A percentile compares a stretch with the other conserved stretches of the same genome.
These are phyloP conservation scores for Hirtodrosophila histrioides DNA, from an alignment of 2,888 invertebrate genomes.

Conservation along the genomic window DNA sequence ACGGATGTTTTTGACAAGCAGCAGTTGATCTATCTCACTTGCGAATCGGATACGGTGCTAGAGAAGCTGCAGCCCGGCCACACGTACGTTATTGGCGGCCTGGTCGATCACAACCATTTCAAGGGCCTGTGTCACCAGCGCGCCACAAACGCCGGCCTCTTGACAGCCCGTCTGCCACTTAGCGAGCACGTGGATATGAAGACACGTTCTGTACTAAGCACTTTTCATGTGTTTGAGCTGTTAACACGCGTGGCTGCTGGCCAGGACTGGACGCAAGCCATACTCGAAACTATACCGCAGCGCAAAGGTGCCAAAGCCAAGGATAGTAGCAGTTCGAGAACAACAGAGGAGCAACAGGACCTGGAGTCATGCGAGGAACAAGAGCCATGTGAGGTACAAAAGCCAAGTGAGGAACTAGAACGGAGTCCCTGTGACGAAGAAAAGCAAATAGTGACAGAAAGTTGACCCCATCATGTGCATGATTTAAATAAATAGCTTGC, in stretches of 20 bases:
- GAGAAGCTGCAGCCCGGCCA: constrained; percentile 89
- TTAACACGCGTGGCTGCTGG: constrained; percentile 91
- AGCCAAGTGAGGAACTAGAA: neutral
- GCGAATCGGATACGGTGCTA: constrained; percentile 96
- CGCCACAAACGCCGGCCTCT: constrained; percentile 91
- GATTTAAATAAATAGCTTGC: neutral
- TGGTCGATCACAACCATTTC: constrained; percentile 98
- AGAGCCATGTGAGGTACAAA: neutral
- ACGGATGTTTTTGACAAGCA: constrained; percentile 90
- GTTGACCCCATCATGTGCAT: constrained; percentile 22
- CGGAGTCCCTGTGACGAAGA: neutral
- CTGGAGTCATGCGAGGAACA: neutral
- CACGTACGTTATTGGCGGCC: constrained; percentile 97
- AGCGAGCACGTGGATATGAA: constrained; percentile 95
- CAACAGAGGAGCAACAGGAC: neutral
- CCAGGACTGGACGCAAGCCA: constrained; percentile 90
- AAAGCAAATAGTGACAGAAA: neutral
- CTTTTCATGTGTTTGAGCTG: constrained; percentile 97
- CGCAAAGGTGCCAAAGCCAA: constrained; percentile 89
- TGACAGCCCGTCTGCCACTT: constrained; percentile 94
- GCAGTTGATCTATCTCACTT: constrained; percentile 94
- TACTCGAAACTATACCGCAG: constrained; percentile 90
- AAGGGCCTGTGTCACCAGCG: constrained; percentile 95
- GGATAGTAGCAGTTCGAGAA: neutral
- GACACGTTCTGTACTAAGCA: constrained; percentile 95